Base-by-base conservation (phyloP, 2,888 invertebrate genomes). In the Volucella bombylans region DNA sequence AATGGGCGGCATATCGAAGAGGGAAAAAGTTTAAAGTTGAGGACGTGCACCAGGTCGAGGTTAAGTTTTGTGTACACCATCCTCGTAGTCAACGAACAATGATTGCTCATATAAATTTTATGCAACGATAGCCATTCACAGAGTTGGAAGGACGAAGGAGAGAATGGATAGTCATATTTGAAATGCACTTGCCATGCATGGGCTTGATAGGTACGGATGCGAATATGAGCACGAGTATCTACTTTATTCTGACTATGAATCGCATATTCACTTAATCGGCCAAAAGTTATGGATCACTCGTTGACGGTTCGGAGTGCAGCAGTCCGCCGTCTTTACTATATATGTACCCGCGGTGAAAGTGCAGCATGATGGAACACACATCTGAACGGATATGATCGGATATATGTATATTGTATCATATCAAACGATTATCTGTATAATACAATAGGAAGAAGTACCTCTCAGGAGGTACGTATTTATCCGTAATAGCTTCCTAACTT, bases 31-130 rank as follows among this genome's bases (percentile, higher is more conserved):
- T 62, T 72, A 78, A 79, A 79, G 62, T 64, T 78, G 65, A 62
- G 38, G 39, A 80, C 65, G 69, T 80, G 74, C 74, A 79, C 18
- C 65, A 57, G 65, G 73, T 74, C 71, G 80, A 67, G 83, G 83
- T 74, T 83, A 71, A 67, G 67, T 74, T 74, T 59, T 71, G 31
- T 83, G 64, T 31, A 43, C 18, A 31, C 14, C 47, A 52, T 62
- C 59, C 18, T 39, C 64, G 73, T 47, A 54, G 67, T 73, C 74
- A 82, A 73, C 64, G 78, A 55, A 31, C 73, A 65, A 68, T 83
- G 82, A 83, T 74, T 79, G 77, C 57, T 74, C 69, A 79, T 79
- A 69, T 74, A 65, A 83, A 69, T 69, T 76, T 69, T 54, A 71
- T 67, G 61, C 18, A 55, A 61, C 31, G 31, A 31, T 76, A 65